Evolutionary conservation across 2,113 vertebrate genomes (phyloP).

Genomic region (Gobio gobio): DNA sequence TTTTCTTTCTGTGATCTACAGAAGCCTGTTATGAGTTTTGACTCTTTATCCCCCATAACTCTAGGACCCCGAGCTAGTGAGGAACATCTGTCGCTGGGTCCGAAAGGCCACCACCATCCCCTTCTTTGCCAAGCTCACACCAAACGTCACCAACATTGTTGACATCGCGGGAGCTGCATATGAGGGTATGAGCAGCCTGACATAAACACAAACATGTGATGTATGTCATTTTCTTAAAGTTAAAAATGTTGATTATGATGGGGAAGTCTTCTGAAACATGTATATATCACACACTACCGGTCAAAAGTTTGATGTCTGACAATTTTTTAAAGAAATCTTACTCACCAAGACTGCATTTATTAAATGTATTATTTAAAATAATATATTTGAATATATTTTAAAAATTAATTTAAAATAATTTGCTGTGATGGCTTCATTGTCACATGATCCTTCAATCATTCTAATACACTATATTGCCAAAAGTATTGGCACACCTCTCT

Average conservation of each 20-base stretch:
- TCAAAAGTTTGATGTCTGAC: background rate
- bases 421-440: no score
- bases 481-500: no score
- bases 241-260: background rate
- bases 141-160: conserved; percentile 92
- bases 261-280: background rate
- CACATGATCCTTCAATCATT: no score
- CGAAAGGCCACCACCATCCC: conserved; percentile 88
- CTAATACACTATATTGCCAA: no score
- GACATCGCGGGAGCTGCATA: conserved; percentile 88
- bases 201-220: background rate
- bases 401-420: no score
- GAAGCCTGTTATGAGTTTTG: background rate
- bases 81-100: conserved; percentile 96
- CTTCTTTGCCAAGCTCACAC: conserved; percentile 98
- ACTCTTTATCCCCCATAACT: background rate
- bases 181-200: conserved; percentile 79
- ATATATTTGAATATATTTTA: no score
- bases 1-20: background rate
- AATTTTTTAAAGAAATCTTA: background rate
- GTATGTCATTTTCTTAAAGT: no score
- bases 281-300: no score
- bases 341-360: background rate
- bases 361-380: no score
- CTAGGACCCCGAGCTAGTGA: conserved; percentile 84